These are phyloP conservation scores for Heterochromis multidens DNA, from an alignment of 2,113 vertebrate species.

Conservation along the genomic window DNA sequence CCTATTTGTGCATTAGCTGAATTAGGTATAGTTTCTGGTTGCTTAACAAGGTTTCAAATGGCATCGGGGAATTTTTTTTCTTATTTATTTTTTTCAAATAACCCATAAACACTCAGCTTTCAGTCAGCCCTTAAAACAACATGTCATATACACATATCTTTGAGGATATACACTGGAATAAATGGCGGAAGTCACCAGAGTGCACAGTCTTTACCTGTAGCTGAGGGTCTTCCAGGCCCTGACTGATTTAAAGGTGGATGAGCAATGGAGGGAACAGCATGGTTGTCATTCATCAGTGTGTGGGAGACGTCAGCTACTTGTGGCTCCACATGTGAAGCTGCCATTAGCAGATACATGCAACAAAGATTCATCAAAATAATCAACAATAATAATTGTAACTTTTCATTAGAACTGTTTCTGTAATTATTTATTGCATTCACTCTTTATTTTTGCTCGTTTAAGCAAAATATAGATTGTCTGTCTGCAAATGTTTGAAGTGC, in stretches of 20 bases:
- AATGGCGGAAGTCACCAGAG: not conserved
- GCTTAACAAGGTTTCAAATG: too few species aligned
- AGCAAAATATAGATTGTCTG: not conserved
- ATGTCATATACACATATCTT: not conserved
- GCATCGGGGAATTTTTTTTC: too few species aligned
- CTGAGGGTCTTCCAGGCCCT: conserved; percentile 74
- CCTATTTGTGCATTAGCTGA: not conserved
- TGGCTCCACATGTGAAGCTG: conserved; percentile 69
- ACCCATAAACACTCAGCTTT: too few species aligned
- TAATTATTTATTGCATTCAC: not conserved
- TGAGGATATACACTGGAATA: not conserved
- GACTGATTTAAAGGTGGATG: conserved; percentile 73
- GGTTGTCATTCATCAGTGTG: conserved; percentile 78
- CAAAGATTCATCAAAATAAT: not conserved
- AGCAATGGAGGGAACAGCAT: conserved; percentile 64
- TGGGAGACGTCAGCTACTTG: conserved; percentile 51
- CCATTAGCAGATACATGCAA: not conserved
- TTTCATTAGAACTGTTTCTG: not conserved
- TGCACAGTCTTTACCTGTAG: conserved; percentile 74
- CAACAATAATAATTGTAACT: not conserved
- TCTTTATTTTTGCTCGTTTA: not conserved
- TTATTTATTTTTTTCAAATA: too few species aligned
- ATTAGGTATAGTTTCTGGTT: too few species aligned
- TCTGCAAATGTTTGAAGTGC: not conserved
- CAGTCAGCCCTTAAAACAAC: not conserved